These are phyloP conservation scores for Chirona hameri DNA, from an alignment of 2,888 invertebrate species.

Conservation along the genomic window DNA sequence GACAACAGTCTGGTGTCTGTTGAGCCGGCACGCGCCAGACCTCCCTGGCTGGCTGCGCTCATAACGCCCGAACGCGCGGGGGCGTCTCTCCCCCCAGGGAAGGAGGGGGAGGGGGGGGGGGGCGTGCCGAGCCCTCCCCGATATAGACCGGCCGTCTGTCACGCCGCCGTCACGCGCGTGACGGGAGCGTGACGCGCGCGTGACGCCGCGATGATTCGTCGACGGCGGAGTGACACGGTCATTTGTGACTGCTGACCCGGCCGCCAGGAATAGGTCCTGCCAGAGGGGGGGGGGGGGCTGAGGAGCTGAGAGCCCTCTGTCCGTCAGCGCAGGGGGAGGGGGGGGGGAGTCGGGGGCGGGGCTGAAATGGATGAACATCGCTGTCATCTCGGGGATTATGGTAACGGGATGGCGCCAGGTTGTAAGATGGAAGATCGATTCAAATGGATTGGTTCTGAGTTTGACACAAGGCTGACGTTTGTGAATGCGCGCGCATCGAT, in stretches of 20 bases:
- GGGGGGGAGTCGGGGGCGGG: neutral
- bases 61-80: neutral
- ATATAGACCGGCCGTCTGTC: conserved; percentile 12
- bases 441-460: neutral
- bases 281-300: neutral
- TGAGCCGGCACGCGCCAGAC: too few species aligned
- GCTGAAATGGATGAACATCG: too few species aligned
- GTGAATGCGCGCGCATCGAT: conserved; percentile 24
- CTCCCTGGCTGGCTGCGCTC: too few species aligned
- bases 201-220: conserved; percentile 10
- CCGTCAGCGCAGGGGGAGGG: neutral
- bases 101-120: neutral
- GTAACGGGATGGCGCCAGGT: neutral
- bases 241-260: conserved; percentile 6
- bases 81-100: neutral
- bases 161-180: neutral
- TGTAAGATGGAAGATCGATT: too few species aligned
- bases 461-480: neutral
- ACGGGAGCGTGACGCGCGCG: neutral
- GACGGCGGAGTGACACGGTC: conserved; percentile 7
- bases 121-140: neutral
- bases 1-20: too few species aligned
- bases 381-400: neutral
- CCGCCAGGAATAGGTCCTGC: neutral
- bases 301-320: neutral